Evolutionary conservation across 2,113 vertebrate genomes (phyloP).

Genomic region (Pholis gunnellus): DNA sequence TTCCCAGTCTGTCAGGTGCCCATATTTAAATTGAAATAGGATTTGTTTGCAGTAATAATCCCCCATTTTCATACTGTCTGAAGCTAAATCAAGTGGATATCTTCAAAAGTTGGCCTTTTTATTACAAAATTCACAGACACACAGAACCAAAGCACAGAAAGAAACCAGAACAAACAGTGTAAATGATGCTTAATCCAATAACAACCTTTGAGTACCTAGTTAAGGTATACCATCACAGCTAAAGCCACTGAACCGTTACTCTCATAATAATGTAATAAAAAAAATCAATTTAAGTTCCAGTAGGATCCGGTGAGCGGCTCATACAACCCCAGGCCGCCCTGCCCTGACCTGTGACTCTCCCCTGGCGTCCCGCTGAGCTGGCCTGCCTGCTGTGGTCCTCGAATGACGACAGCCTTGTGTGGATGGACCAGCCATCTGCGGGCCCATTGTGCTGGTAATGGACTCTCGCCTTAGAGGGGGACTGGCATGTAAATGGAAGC

Average conservation of each 20-base stretch:
- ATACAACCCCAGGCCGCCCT: constrained; percentile 1
- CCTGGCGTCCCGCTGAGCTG: constrained; percentile 46
- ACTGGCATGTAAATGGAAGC: constrained; percentile 72
- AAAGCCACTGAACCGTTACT: neutral
- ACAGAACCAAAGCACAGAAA: constrained; percentile 3
- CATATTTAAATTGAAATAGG: neutral
- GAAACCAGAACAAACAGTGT: neutral
- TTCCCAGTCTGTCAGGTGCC: neutral
- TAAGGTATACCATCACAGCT: neutral
- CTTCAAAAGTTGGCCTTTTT: neutral
- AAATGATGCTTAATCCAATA: neutral
- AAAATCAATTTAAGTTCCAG: neutral
- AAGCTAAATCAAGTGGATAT: neutral
- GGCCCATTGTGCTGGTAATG: constrained; percentile 75
- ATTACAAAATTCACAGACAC: neutral
- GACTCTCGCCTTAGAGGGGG: constrained; percentile 56
- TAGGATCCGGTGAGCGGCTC: constrained; percentile 12
- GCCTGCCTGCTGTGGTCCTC: constrained; percentile 57
- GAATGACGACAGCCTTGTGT: constrained; percentile 36
- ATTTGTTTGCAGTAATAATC: neutral
- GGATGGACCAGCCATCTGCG: constrained; percentile 72
- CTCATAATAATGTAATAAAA: neutral
- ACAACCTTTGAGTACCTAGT: neutral
- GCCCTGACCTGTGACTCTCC: constrained; percentile 41
- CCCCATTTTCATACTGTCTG: neutral